Evolutionary conservation across 2,113 vertebrate genomes (phyloP), one percentile per base, ranked within the genome.

Genomic region (Silurus meridionalis): DNA sequence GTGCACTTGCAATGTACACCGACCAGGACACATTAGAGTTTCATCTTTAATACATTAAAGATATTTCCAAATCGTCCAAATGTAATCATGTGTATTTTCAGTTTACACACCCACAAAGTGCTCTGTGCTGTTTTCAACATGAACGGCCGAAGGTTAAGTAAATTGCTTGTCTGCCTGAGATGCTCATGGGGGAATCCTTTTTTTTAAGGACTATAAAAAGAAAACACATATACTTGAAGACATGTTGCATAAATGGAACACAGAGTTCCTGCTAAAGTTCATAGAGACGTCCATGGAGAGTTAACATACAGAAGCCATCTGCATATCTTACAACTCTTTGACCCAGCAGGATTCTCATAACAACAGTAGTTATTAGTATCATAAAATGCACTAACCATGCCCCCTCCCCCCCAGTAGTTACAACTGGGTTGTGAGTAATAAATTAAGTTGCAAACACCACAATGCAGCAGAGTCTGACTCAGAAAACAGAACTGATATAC

Each of bases 371-470:
- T 48, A 13, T 55, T 67, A n/a, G 15, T 74, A 55, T 53, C 19
- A 23, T 82, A 55, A 82, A 82, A 15, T 61, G 69, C 48, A 55
- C 25, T 64, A 82, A 75, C 37, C 37, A 64, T 61, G 28, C 57
- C 23, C 72, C n/a, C 17, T 17, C 23, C 55, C 13, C 13, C 10
- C n/a, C 10, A 55, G 75, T 58, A 37, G 78, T 86, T 82, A 86
- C 85, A 74, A 63, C 28, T 37, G 55, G 19, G 66, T 53, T 82
- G 66, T 23, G 67, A 72, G n/a, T 82, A 21, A 86, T 74, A 55
- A 61, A 81, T 52, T 28, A 28, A 13, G 64, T 55, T 71, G 53
- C 78, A 61, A 81, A 50, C 46, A 86, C 61, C 19, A 71, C 63
- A 55, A 71, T 60, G 53, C 66, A 50, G 46, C 15, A 71, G 19